These are phyloP conservation scores for Condylura cristata DNA, from an alignment of 2,113 vertebrate genomes.

Conservation along the genomic window DNA sequence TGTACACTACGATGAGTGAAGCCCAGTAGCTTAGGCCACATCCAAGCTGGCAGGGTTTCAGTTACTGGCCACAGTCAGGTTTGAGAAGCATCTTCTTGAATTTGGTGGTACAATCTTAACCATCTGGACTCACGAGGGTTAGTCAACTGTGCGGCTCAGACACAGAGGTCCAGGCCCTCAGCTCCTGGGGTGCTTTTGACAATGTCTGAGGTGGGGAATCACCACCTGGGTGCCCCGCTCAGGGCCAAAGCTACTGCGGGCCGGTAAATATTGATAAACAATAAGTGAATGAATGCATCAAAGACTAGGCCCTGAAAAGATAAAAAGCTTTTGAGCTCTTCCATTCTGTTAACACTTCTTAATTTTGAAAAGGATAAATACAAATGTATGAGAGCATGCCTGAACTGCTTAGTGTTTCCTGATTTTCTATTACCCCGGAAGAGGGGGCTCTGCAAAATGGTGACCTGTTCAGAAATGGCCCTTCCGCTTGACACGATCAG, in stretches of 20 bases:
- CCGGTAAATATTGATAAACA: background rate
- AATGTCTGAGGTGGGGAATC: background rate
- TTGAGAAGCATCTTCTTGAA: constrained; percentile 5
- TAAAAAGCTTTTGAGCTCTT: background rate
- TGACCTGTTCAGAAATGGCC: background rate
- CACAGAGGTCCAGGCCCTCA: background rate
- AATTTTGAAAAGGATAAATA: constrained; percentile 26
- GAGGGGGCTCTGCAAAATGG: background rate
- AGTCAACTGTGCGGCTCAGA: background rate
- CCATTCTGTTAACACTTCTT: background rate
- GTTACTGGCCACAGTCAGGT: background rate
- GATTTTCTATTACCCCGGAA: background rate
- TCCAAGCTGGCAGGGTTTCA: background rate
- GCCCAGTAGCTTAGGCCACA: background rate
- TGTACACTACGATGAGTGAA: background rate
- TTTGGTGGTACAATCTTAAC: constrained; percentile 3
- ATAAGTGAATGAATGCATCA: constrained; percentile 7
- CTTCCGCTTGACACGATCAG: background rate
- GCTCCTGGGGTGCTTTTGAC: background rate
- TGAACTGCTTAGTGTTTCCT: background rate
- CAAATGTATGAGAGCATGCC: background rate
- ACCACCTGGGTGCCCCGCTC: background rate
- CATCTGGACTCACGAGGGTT: constrained; percentile 2
- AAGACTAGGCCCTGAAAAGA: background rate
- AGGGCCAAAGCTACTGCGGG: background rate